A percentile compares a stretch with the other conserved stretches of the same genome.
These are phyloP conservation scores for Melanotaenia parkinsoni DNA, from an alignment of 2,797 vertebrate species.

Conservation along the genomic window DNA sequence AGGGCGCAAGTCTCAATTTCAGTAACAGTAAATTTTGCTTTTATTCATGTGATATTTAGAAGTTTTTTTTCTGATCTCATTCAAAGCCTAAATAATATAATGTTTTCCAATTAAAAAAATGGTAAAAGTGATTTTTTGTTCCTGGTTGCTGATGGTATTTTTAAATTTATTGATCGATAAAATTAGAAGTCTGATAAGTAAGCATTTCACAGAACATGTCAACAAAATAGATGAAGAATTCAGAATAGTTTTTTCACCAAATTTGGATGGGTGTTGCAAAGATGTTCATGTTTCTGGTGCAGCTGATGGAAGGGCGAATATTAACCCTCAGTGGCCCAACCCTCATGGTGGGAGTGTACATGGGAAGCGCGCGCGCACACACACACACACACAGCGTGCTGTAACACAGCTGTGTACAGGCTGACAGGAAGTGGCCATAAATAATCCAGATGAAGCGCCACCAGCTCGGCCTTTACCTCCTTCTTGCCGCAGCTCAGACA, in stretches of 20 bases:
- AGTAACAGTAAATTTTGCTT: background rate
- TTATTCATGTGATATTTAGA: background rate
- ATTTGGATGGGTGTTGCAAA: no score
- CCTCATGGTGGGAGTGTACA: background rate
- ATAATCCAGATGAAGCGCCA: constrained; percentile 58
- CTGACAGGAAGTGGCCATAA: constrained; percentile 75
- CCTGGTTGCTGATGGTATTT: no score
- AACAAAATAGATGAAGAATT: no score
- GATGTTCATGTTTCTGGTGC: background rate
- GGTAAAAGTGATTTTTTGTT: no score
- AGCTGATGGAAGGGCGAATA: background rate
- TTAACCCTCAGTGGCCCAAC: no score
- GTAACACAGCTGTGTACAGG: constrained; percentile 4
- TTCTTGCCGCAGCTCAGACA: constrained; percentile 70
- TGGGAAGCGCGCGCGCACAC: background rate
- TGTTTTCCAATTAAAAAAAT: no score
- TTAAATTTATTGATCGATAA: no score
- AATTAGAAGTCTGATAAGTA: no score
- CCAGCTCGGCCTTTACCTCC: constrained; percentile 62
- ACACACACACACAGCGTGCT: background rate
- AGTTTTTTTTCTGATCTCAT: background rate
- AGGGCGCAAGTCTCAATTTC: no score
- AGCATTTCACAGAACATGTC: no score
- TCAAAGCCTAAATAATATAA: background rate
- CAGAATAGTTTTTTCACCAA: no score